phyloP scores from a whole-genome alignment of 2,888 invertebrate species.

The Morpho achilles region DNA sequence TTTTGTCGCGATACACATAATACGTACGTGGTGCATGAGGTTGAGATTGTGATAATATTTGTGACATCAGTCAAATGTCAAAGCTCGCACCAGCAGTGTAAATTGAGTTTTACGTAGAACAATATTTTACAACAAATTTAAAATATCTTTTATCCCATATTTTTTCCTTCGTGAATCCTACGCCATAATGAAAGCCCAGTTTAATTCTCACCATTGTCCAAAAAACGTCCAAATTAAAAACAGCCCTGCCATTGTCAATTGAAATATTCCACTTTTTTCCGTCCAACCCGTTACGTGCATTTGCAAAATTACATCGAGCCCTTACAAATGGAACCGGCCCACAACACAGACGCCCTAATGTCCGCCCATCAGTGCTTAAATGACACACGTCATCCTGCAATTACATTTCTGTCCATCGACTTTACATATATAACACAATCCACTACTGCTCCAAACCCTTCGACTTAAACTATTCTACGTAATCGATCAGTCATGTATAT shows the following conservation, averaged over 20 bases:
- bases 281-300: slow-evolving; percentile 58
- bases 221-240: slow-evolving; percentile 25
- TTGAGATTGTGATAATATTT: too few relatives aligned
- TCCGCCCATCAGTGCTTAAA: slow-evolving; percentile 73
- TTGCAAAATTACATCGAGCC: slow-evolving; percentile 66
- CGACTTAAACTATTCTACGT: not conserved
- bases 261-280: slow-evolving; percentile 53
- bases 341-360: slow-evolving; percentile 74
- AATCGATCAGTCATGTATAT: slow-evolving; percentile 38
- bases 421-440: slow-evolving; percentile 21
- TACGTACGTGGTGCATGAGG: too few relatives aligned
- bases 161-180: not conserved
- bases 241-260: slow-evolving; percentile 40
- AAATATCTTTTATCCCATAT: too few relatives aligned
- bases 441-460: slow-evolving; percentile 35
- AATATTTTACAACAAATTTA: too few relatives aligned
- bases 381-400: slow-evolving; percentile 73
- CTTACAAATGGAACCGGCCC: slow-evolving; percentile 66
- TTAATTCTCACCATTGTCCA: slow-evolving; percentile 5
- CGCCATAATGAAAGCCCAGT: slow-evolving; percentile 3
- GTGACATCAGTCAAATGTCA: too few relatives aligned
- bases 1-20: too few relatives aligned
- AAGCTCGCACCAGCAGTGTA: too few relatives aligned
- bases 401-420: slow-evolving; percentile 37
- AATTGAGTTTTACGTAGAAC: too few relatives aligned